Conservation (phyloP, 1,140 invertebrate genomes). For the Ceratitis capitata region DNA sequence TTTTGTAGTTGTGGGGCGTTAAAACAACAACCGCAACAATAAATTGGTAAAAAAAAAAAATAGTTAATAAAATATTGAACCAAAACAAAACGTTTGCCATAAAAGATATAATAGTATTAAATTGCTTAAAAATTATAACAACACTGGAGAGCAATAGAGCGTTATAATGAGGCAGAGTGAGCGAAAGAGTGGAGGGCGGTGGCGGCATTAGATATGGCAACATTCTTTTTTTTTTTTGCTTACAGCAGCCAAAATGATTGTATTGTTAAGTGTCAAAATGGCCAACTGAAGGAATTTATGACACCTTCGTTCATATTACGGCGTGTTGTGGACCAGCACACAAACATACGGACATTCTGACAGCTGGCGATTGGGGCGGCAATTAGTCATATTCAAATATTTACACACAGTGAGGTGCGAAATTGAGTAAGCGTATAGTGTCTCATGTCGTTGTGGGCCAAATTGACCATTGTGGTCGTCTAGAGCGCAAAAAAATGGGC, state of each 20-base stretch:
- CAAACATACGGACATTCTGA: neutral
- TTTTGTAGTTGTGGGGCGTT: neutral
- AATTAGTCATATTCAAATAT: neutral
- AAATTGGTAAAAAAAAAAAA: neutral
- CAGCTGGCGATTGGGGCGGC: neutral
- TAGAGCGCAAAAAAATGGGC: too few species aligned
- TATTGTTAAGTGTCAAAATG: conserved; percentile 34
- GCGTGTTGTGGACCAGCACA: neutral
- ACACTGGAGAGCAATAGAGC: too few species aligned
- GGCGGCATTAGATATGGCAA: neutral
- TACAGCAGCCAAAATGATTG: conserved; percentile 20
- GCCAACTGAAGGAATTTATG: conserved; percentile 12
- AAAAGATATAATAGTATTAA: neutral
- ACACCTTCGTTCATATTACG: conserved; percentile 1
- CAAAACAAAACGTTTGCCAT: neutral
- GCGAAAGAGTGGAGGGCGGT: neutral
- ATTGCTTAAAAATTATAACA: neutral
- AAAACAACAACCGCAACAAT: neutral
- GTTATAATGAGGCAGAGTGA: neutral
- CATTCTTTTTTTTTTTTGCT: neutral
- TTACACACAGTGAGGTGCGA: too few species aligned
- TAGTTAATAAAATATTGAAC: neutral
- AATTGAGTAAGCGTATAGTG: too few species aligned
- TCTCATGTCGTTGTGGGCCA: too few species aligned
- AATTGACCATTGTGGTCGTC: too few species aligned